Conservation (phyloP, 2,797 vertebrate genomes). For the Notolepis coatsorum region DNA sequence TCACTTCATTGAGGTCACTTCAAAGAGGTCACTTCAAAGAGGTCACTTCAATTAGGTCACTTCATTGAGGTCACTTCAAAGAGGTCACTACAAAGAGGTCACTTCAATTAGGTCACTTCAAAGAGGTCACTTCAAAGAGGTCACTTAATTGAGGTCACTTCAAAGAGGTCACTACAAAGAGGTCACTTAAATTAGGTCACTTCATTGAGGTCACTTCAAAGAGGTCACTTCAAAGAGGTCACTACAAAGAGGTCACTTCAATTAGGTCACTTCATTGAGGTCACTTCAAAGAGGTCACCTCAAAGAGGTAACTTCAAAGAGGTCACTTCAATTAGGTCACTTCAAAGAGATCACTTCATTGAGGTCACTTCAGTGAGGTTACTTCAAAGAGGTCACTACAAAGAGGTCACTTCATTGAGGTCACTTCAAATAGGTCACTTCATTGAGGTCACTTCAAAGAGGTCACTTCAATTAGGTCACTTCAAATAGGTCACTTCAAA, state of each 20-base stretch:
- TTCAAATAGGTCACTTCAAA: slow-evolving; percentile 16
- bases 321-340: slow-evolving; percentile 13
- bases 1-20: slow-evolving; percentile 5
- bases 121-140: neutral
- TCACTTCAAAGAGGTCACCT: slow-evolving; percentile 3
- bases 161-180: too few relatives aligned
- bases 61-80: slow-evolving; percentile 11
- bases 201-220: slow-evolving; percentile 11
- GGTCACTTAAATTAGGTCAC: too few relatives aligned
- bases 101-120: slow-evolving; percentile 12
- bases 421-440: slow-evolving; percentile 16
- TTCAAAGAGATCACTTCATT: too few relatives aligned
- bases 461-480: neutral
- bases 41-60: slow-evolving; percentile 19
- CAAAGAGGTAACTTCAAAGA: neutral
- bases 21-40: neutral
- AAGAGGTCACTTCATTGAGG: slow-evolving; percentile 8
- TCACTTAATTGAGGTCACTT: slow-evolving; percentile 7
- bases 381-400: slow-evolving; percentile 5
- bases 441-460: slow-evolving; percentile 7
- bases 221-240: neutral
- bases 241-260: slow-evolving; percentile 4
- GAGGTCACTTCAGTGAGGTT: too few relatives aligned
- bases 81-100: too few relatives aligned
- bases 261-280: too few relatives aligned